phyloP scores from a whole-genome alignment of 2,797 vertebrate species.

The Falco naumanni region DNA sequence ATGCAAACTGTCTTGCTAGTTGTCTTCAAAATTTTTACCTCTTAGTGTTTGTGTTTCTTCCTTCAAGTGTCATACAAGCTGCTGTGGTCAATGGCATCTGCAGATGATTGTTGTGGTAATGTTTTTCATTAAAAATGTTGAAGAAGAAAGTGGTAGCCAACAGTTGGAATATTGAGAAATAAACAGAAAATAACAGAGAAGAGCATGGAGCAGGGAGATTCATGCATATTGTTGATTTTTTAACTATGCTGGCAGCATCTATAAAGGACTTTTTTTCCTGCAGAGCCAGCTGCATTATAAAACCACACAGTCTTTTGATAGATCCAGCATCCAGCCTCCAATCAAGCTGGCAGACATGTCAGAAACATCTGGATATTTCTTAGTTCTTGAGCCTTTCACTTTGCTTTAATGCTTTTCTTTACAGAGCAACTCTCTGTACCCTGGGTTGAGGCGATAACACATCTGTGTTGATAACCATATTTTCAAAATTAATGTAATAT shows the following conservation, averaged over 20 bases:
- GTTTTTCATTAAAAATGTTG: neutral
- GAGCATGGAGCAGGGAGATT: neutral
- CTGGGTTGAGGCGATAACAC: neutral
- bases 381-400: neutral
- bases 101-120: neutral
- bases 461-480: neutral
- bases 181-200: neutral
- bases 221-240: neutral
- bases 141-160: neutral
- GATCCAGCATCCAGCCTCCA: neutral
- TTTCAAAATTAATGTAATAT: neutral
- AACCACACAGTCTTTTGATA: neutral
- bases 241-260: neutral
- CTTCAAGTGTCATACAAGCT: neutral
- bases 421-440: neutral
- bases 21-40: neutral
- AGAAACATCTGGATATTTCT: neutral
- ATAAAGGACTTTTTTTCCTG: neutral
- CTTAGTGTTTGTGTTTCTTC: neutral
- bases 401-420: neutral
- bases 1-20: neutral
- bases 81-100: neutral
- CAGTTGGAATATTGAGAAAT: neutral
- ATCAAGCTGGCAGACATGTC: neutral
- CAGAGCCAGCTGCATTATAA: neutral